Base-by-base conservation (phyloP, 2,888 invertebrate species). In the Neoascia interrupta region DNA sequence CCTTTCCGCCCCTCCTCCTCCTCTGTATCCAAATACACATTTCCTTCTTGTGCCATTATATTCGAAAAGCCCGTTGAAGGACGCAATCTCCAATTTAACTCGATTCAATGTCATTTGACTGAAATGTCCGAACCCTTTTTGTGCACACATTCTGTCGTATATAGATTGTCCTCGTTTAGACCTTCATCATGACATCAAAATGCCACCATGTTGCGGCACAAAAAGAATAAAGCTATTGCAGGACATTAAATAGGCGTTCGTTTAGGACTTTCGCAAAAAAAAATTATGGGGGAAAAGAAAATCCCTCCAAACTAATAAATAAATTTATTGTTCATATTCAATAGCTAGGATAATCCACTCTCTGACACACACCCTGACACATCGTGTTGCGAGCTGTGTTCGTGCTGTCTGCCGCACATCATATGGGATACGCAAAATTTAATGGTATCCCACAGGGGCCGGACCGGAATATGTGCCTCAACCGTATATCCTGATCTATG, bases 51-150 rank as follows among this genome's bases (percentile, higher is more conserved):
- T 43, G 39, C 21, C 23, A 49, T 49, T 31, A 19, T n/a, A 36
- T 37, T 36, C 15, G 5, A 43, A 45, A 28, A 18, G 19, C 16
- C 19, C 41, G 54, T 49, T 51, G 45, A 63, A 58, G 45, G 63
- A 76, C 63, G 53, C 43, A 39, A 47, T 76, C 63, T 58, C 49
- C 39, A 74, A 61, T 74, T 63, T 43, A 54, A 63, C 66, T 63
- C 49, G 28, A 56, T 28, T 75, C 63, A 70, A 64, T 76, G 75
- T 47, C 70, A 54, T 70, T 70, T 63, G 45, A 58, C 70, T 70
- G 39, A 47, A 39, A 70, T 58, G 47, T 53, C 51, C 31, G 58
- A 70, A 76, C 58, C 70, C 70, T 70, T 70, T 64, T 49, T 54
- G 31, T 34, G 26, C 37, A 49, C 47, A 56, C 34, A 26, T 63